These are phyloP conservation scores for Telmatochromis bifrenatus DNA, from an alignment of 2,113 vertebrate species.

Conservation along the genomic window DNA sequence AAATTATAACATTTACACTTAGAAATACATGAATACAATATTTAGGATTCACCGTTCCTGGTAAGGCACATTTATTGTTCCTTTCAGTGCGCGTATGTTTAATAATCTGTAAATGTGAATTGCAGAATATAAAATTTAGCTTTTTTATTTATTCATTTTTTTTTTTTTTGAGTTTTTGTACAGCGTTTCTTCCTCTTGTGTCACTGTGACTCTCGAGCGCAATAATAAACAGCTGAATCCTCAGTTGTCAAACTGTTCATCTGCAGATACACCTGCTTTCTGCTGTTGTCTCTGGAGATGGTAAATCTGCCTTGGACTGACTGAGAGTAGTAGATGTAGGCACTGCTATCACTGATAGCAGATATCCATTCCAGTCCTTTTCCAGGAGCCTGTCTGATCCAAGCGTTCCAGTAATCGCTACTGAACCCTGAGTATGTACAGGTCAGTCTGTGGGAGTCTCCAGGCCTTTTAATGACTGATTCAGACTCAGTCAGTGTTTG, in stretches of 20 bases:
- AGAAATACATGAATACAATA: not conserved
- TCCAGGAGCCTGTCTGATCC: not conserved
- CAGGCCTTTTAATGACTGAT: accelerated
- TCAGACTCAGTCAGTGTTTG: not conserved
- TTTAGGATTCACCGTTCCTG: not conserved
- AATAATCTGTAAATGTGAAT: not conserved
- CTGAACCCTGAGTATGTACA: not conserved
- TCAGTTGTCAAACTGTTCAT: accelerated
- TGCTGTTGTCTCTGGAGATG: not conserved
- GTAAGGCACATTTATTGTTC: not conserved
- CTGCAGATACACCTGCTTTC: not conserved
- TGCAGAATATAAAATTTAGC: accelerated
- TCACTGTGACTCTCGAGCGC: accelerated
- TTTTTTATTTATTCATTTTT: not conserved
- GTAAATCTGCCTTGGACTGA: accelerated
- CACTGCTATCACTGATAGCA: accelerated
- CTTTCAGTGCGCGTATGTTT: not conserved
- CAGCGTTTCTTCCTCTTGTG: accelerated
- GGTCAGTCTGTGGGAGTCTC: not conserved
- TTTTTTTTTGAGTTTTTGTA: not conserved
- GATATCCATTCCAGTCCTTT: not conserved
- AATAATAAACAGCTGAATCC: not conserved
- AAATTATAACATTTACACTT: not conserved
- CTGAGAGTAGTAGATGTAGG: not conserved
- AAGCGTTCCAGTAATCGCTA: accelerated